These are phyloP conservation scores for Aspidoscelis tigris DNA, from an alignment of 2,113 vertebrate species.

Conservation along the genomic window DNA sequence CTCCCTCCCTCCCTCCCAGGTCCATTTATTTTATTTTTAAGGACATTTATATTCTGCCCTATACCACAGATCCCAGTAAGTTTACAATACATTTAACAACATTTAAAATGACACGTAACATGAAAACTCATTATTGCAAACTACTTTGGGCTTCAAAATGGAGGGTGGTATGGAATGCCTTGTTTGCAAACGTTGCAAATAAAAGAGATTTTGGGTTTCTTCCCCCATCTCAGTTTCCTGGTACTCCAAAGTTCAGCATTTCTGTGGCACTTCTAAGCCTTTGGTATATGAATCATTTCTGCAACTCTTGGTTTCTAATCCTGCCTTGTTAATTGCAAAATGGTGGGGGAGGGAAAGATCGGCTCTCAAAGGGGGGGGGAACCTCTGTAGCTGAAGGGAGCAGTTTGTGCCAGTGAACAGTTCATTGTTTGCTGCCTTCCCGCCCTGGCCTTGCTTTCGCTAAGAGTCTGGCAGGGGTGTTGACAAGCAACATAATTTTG, in stretches of 20 bases:
- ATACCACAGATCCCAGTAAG: too few relatives aligned
- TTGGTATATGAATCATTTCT: not conserved
- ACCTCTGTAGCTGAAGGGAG: slow-evolving; percentile 48
- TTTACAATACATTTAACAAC: too few relatives aligned
- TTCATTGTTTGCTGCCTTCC: slow-evolving; percentile 50
- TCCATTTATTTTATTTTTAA: too few relatives aligned
- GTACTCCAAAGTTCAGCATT: too few relatives aligned
- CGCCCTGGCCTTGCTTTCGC: slow-evolving; percentile 53
- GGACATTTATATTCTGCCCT: too few relatives aligned
- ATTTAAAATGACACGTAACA: too few relatives aligned
- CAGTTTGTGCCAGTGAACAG: slow-evolving; percentile 58
- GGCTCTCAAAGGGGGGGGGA: slow-evolving; percentile 24
- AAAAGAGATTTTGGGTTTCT: not conserved
- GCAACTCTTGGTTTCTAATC: not conserved
- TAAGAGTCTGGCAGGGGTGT: slow-evolving; percentile 55
- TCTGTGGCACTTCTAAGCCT: not conserved
- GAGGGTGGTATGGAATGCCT: too few relatives aligned
- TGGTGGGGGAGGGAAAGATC: slow-evolving; percentile 45
- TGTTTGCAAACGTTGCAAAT: not conserved
- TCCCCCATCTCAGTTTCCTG: too few relatives aligned
- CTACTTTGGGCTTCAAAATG: too few relatives aligned
- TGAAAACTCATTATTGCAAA: too few relatives aligned
- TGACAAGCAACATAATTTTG: slow-evolving; percentile 67
- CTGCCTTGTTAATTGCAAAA: not conserved
- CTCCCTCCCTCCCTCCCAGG: too few relatives aligned